Conservation (phyloP, 2,113 vertebrate species). For the Atrichornis clamosus region DNA sequence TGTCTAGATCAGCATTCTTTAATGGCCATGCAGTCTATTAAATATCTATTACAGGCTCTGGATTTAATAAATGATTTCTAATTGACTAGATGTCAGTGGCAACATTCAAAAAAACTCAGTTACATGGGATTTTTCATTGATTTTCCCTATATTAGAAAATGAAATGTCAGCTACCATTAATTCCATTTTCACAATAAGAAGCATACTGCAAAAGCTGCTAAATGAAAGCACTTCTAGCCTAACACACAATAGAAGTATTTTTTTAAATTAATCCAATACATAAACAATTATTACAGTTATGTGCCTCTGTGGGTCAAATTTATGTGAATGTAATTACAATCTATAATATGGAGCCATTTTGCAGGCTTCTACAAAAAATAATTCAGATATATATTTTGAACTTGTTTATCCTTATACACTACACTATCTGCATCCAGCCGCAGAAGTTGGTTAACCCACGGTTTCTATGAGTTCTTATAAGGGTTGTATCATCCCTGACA, state of each 20-base stretch:
- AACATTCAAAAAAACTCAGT: slow-evolving; percentile 67
- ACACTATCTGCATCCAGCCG: neutral
- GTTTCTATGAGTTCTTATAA: neutral
- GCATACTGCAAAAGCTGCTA: slow-evolving; percentile 32
- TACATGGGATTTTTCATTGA: slow-evolving; percentile 67
- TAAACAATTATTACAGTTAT: slow-evolving; percentile 47
- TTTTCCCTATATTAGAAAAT: slow-evolving; percentile 69
- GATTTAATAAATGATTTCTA: slow-evolving; percentile 59
- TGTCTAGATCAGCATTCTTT: slow-evolving; percentile 43
- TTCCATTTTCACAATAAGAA: slow-evolving; percentile 58
- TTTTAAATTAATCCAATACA: slow-evolving; percentile 48
- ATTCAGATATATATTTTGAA: neutral
- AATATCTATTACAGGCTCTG: slow-evolving; percentile 37
- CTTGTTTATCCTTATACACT: neutral
- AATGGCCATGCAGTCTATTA: slow-evolving; percentile 31
- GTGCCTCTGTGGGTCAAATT: slow-evolving; percentile 8
- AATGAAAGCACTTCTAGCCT: slow-evolving; percentile 50
- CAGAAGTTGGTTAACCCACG: neutral
- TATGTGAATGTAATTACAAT: slow-evolving; percentile 34
- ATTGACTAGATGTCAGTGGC: slow-evolving; percentile 56
- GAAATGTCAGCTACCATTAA: slow-evolving; percentile 71
- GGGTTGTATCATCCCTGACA: neutral
- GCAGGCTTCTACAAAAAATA: neutral
- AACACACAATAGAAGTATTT: slow-evolving; percentile 3
- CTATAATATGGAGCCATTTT: neutral